phyloP scores from a whole-genome alignment of 2,888 invertebrate species.

The Teinopalpus imperialis region DNA sequence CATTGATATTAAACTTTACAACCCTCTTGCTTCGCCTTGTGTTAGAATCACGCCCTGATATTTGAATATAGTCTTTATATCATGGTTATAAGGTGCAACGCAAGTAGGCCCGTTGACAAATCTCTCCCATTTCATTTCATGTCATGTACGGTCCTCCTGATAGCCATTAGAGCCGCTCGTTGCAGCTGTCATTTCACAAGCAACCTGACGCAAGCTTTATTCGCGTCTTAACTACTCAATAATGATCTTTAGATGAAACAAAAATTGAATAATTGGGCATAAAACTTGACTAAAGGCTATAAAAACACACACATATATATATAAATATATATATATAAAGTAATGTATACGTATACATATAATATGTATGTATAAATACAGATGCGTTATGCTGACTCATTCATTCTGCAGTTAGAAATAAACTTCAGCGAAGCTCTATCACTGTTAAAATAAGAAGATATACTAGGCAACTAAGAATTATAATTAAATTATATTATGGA shows the following conservation, averaged over 20 bases:
- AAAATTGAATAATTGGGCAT: too few relatives aligned
- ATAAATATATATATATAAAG: too few relatives aligned
- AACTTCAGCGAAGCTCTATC: too few relatives aligned
- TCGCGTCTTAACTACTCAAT: conserved; percentile 17
- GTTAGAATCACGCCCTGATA: conserved; percentile 3
- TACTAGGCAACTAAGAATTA: too few relatives aligned
- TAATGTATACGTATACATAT: too few relatives aligned
- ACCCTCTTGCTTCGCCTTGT: conserved; percentile 32
- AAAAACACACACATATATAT: too few relatives aligned
- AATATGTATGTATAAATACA: too few relatives aligned
- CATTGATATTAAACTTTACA: conserved; percentile 32
- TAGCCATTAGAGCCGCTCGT: conserved; percentile 50
- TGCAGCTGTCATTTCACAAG: conserved; percentile 66
- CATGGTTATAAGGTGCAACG: conserved; percentile 28
- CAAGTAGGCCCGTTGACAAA: conserved; percentile 27
- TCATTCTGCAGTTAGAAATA: too few relatives aligned
- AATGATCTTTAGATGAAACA: conserved; percentile 15
- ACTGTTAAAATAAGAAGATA: too few relatives aligned
- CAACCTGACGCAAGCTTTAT: conserved; percentile 33
- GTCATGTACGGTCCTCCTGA: conserved; percentile 40
- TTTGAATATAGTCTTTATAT: conserved; percentile 28
- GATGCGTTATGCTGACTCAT: too few relatives aligned
- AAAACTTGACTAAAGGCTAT: too few relatives aligned
- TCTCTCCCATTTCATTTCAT: conserved; percentile 36
- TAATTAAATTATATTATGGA: too few relatives aligned